These are phyloP conservation scores for Apolygus lucorum DNA, from an alignment of 1,140 invertebrate species.

Conservation along the genomic window DNA sequence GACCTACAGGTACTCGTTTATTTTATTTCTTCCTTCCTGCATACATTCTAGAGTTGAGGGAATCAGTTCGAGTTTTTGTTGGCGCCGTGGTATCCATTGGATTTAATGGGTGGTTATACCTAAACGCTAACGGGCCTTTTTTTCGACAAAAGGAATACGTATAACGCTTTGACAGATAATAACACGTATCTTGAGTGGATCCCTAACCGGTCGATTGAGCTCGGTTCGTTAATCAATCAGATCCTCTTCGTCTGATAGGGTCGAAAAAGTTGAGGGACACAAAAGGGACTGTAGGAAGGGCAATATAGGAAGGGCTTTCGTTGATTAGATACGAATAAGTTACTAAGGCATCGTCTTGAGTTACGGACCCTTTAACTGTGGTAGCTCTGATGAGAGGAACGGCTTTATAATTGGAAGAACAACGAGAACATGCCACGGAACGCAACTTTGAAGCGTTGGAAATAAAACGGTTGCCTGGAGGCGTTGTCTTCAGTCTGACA, in stretches of 20 bases:
- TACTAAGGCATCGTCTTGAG: too few species aligned
- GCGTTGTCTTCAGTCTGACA: neutral
- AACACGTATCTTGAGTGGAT: constrained; percentile 14
- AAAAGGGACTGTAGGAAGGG: neutral
- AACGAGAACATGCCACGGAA: neutral
- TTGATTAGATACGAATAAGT: neutral
- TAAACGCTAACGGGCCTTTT: neutral
- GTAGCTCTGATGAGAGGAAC: neutral
- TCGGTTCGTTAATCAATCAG: constrained; percentile 10
- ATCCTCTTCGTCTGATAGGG: neutral
- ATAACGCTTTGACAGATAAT: neutral
- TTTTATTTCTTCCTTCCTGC: too few species aligned
- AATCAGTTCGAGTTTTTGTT: constrained; percentile 3
- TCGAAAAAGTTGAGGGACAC: neutral
- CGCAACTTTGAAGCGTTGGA: neutral
- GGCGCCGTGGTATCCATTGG: neutral
- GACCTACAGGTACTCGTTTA: too few species aligned
- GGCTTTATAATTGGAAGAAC: constrained; percentile 11
- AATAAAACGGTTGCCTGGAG: neutral
- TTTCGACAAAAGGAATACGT: neutral
- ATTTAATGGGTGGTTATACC: neutral
- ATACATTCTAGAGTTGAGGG: too few species aligned
- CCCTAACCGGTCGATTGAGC: constrained; percentile 1
- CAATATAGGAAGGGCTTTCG: too few species aligned
- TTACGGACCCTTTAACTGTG: too few species aligned